phyloP scores from a whole-genome alignment of 2,113 vertebrate genomes.

The Apteryx mantelli region DNA sequence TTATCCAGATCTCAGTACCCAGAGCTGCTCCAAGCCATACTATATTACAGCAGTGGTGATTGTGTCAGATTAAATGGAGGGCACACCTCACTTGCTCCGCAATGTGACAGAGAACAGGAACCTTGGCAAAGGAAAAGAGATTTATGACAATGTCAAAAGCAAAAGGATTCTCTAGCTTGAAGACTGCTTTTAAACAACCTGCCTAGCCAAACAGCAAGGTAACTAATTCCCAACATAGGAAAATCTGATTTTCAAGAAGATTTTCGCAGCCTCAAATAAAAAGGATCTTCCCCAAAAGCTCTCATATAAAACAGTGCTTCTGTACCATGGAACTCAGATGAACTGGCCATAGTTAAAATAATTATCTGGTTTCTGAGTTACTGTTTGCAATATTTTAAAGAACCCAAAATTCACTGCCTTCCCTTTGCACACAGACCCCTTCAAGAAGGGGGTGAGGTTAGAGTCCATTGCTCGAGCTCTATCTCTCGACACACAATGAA shows the following conservation, averaged over 20 bases:
- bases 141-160: not conserved
- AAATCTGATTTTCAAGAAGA: not conserved
- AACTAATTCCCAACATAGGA: not conserved
- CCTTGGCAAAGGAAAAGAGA: not conserved
- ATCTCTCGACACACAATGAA: not conserved
- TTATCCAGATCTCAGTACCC: not conserved
- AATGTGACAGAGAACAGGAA: not conserved
- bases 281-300: not conserved
- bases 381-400: not conserved
- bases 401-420: not conserved
- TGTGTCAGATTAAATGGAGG: not conserved
- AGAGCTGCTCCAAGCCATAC: not conserved
- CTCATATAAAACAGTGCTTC: not conserved
- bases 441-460: not conserved
- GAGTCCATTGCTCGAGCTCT: not conserved
- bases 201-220: not conserved
- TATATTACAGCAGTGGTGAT: fast-evolving
- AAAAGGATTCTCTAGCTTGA: not conserved
- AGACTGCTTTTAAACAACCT: not conserved
- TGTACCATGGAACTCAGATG: not conserved
- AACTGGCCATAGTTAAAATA: not conserved
- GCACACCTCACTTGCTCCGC: not conserved
- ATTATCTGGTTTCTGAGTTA: not conserved
- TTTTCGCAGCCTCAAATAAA: not conserved
- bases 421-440: not conserved